These are phyloP conservation scores for Gasterosteus aculeatus DNA, from an alignment of 2,113 vertebrate species.

Conservation along the genomic window DNA sequence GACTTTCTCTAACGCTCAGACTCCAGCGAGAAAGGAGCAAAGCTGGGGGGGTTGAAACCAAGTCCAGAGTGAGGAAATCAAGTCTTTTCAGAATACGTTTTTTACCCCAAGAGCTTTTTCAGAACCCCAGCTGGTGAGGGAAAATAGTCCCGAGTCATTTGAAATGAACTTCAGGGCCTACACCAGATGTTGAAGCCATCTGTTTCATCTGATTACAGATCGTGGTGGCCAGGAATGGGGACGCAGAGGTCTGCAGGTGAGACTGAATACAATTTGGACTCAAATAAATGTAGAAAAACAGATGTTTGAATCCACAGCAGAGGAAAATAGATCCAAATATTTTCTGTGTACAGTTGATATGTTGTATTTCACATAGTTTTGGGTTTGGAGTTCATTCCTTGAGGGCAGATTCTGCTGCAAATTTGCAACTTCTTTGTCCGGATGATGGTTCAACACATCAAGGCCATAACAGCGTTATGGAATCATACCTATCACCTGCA, in stretches of 20 bases:
- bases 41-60: background rate
- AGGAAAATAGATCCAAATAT: slow-evolving; percentile 1
- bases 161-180: background rate
- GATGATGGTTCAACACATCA: slow-evolving; percentile 3
- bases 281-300: slow-evolving; percentile 3
- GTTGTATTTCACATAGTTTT: background rate
- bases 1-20: background rate
- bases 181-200: slow-evolving; percentile 29
- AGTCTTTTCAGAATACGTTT: background rate
- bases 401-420: background rate
- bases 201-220: background rate
- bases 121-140: too few species aligned
- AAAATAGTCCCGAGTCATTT: background rate
- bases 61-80: background rate
- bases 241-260: background rate
- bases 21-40: background rate
- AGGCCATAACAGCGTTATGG: background rate
- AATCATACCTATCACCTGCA: slow-evolving; percentile 8
- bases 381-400: background rate
- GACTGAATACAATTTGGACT: background rate
- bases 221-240: background rate
- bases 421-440: slow-evolving; percentile 6
- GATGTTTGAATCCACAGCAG: slow-evolving; percentile 1
- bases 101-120: background rate
- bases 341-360: background rate